Conservation (phyloP, 2,888 invertebrate species). For the Xestia ashworthii region DNA sequence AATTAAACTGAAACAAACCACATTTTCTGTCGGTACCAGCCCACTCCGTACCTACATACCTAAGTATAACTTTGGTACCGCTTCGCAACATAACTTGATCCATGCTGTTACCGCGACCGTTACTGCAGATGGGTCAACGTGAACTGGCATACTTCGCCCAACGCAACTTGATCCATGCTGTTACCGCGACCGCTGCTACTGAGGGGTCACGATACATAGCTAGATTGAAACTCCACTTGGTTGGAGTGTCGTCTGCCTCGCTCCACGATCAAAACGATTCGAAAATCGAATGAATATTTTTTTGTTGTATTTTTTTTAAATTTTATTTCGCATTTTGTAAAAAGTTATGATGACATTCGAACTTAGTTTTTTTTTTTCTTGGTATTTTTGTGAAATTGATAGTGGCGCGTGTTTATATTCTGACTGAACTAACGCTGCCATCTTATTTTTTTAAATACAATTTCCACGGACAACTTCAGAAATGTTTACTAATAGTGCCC, state of each 20-base stretch:
- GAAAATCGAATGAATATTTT: constrained; percentile 80
- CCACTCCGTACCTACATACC: constrained; percentile 83
- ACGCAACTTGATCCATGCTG: constrained; percentile 76
- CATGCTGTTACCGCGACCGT: constrained; percentile 76
- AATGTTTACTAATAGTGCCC: not conserved
- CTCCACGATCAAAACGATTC: constrained; percentile 88
- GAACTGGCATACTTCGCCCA: constrained; percentile 83
- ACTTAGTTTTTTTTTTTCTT: constrained; percentile 8
- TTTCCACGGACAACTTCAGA: not conserved
- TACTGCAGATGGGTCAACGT: constrained; percentile 74
- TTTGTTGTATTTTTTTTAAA: constrained; percentile 74
- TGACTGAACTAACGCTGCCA: not conserved
- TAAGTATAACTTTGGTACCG: constrained; percentile 89
- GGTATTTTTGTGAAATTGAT: not conserved
- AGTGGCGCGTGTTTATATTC: not conserved
- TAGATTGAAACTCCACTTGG: constrained; percentile 85
- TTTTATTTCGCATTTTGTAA: constrained; percentile 68
- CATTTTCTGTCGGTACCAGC: constrained; percentile 79
- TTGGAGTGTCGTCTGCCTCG: constrained; percentile 89
- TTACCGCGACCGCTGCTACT: constrained; percentile 75
- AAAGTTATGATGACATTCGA: constrained; percentile 10
- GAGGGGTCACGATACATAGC: constrained; percentile 80
- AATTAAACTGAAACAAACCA: constrained; percentile 17
- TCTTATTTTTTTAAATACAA: not conserved
- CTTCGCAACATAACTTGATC: constrained; percentile 82